Evolutionary conservation across 2,888 invertebrate genomes (phyloP).

Genomic region (Drosophila diplacantha): DNA sequence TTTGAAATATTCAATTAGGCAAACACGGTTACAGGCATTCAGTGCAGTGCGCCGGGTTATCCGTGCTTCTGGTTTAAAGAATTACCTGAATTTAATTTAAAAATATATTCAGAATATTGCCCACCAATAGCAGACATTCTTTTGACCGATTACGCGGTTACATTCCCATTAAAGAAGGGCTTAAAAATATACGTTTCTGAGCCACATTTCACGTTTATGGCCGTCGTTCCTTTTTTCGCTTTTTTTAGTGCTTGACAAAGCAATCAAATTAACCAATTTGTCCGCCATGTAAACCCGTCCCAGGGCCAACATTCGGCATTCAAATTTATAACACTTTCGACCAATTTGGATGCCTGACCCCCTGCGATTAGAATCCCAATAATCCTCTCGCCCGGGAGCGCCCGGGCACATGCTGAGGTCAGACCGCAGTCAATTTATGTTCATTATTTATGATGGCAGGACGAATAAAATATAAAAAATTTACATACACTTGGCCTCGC

Average conservation of each 20-base stretch:
- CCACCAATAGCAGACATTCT: constrained; percentile 4
- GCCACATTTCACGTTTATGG: constrained; percentile 17
- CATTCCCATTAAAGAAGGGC: background rate
- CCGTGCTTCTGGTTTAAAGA: background rate
- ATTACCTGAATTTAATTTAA: constrained; percentile 14
- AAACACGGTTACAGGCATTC: constrained; percentile 13
- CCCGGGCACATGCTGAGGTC: constrained; percentile 13
- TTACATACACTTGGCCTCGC: constrained; percentile 26
- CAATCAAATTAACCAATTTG: constrained; percentile 49
- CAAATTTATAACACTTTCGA: constrained; percentile 39
- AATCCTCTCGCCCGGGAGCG: constrained; percentile 14
- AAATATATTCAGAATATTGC: constrained; percentile 9
- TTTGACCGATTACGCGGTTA: background rate
- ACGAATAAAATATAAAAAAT: constrained; percentile 40
- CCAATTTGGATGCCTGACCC: constrained; percentile 33
- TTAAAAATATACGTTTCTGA: background rate
- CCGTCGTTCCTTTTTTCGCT: background rate
- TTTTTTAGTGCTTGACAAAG: constrained; percentile 26
- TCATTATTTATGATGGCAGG: constrained; percentile 52
- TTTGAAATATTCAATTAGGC: constrained; percentile 41
- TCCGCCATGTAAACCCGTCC: constrained; percentile 26
- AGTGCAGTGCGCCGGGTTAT: background rate
- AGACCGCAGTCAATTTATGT: constrained; percentile 45
- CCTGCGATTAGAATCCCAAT: constrained; percentile 45
- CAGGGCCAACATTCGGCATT: constrained; percentile 32